Conservation (phyloP, 2,888 invertebrate genomes). For the Blera fallax region DNA sequence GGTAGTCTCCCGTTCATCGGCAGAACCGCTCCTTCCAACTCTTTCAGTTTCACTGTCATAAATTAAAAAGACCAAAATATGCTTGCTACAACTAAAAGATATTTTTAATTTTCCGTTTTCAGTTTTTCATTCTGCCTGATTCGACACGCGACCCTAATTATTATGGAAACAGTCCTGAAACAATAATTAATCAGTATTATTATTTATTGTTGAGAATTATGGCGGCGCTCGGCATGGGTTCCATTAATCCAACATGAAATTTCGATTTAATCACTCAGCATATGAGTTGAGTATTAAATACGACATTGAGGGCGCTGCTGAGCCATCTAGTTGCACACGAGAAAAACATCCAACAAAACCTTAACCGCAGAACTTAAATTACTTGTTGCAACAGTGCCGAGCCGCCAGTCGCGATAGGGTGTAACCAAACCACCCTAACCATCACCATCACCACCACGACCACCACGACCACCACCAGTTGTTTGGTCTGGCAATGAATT, state of each 20-base stretch:
- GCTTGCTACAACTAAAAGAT: neutral
- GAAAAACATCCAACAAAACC: constrained; percentile 25
- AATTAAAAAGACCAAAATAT: constrained; percentile 17
- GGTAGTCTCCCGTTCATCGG: neutral
- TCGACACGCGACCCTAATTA: constrained; percentile 55
- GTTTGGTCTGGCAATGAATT: constrained; percentile 64
- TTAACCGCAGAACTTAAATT: constrained; percentile 44
- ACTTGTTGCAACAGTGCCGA: constrained; percentile 55
- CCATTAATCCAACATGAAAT: constrained; percentile 54
- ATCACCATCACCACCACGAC: constrained; percentile 30
- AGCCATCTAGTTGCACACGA: constrained; percentile 26
- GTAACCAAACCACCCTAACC: constrained; percentile 8
- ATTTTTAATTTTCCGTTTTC: constrained; percentile 27
- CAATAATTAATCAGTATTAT: constrained; percentile 59
- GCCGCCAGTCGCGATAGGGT: neutral
- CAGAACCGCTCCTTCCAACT: neutral
- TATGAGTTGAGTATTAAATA: constrained; percentile 10
- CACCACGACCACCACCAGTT: constrained; percentile 42
- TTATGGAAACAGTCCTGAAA: constrained; percentile 30
- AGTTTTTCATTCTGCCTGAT: neutral
- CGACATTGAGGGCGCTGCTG: neutral
- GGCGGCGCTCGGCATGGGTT: constrained; percentile 18
- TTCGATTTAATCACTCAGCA: constrained; percentile 54
- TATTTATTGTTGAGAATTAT: constrained; percentile 42
- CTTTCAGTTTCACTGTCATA: neutral